Conservation (phyloP, 1,140 invertebrate genomes). For the Cyclina sinensis region DNA sequence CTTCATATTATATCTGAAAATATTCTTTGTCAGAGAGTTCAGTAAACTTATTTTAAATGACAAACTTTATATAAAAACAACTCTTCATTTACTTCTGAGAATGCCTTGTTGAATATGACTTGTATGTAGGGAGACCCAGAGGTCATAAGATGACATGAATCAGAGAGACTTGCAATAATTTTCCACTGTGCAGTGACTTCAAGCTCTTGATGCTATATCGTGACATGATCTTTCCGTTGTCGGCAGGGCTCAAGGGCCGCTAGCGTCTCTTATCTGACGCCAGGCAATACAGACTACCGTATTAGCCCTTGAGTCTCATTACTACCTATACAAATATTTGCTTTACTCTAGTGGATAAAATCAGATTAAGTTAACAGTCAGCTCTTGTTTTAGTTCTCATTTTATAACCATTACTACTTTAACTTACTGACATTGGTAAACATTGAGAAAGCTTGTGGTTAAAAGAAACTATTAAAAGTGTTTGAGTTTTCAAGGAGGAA, state of each 20-base stretch:
- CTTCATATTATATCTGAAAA: too few relatives aligned
- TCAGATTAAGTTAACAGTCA: conserved; percentile 35
- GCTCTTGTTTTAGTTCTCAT: conserved; percentile 51
- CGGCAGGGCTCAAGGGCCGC: not conserved
- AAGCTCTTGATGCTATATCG: not conserved
- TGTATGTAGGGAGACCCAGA: too few relatives aligned
- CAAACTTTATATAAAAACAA: too few relatives aligned
- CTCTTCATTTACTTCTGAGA: too few relatives aligned
- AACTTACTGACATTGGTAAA: conserved; percentile 13
- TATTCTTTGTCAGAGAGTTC: too few relatives aligned
- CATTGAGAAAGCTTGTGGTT: conserved; percentile 13
- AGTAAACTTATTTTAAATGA: too few relatives aligned
- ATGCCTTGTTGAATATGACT: too few relatives aligned
- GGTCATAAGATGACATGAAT: too few relatives aligned
- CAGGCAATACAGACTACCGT: conserved; percentile 39
- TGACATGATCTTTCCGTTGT: not conserved
- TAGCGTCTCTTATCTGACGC: conserved; percentile 39
- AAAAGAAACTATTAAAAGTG: conserved; percentile 35
- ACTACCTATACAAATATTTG: conserved; percentile 27
- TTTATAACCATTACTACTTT: conserved; percentile 35
- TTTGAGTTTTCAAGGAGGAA: conserved; percentile 17
- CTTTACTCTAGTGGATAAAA: conserved; percentile 42
- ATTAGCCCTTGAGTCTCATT: conserved; percentile 30
- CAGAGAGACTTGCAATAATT: too few relatives aligned
- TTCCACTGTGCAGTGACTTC: too few relatives aligned